Evolutionary conservation across 2,113 vertebrate genomes (phyloP).

Genomic region (Leucoraja erinaceus): DNA sequence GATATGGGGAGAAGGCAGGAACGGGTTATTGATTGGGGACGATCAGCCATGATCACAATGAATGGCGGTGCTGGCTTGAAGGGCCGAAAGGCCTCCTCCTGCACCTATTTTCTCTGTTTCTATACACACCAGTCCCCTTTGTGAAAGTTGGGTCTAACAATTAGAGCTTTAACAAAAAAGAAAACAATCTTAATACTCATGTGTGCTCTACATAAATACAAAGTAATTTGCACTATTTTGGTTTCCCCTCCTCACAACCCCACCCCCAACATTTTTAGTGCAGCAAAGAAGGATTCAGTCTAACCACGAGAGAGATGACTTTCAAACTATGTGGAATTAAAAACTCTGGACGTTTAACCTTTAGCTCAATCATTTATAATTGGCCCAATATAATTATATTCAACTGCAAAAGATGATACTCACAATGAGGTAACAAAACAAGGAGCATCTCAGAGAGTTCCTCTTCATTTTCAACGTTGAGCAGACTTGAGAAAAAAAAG

Average conservation of each 20-base stretch:
- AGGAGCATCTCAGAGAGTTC: slow-evolving; percentile 59
- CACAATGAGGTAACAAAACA: slow-evolving; percentile 59
- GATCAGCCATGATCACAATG: too few relatives aligned
- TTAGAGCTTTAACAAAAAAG: not conserved
- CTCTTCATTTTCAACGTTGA: slow-evolving; percentile 58
- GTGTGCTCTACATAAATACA: not conserved
- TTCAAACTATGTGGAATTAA: not conserved
- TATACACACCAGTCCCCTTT: not conserved
- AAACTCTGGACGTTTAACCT: not conserved
- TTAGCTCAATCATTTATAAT: not conserved
- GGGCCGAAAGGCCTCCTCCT: too few relatives aligned
- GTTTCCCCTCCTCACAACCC: not conserved
- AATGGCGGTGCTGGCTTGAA: too few relatives aligned
- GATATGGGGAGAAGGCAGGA: too few relatives aligned
- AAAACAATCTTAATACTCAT: not conserved
- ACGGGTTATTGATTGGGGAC: too few relatives aligned
- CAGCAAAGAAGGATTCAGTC: not conserved
- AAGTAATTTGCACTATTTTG: not conserved
- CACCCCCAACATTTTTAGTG: too few relatives aligned
- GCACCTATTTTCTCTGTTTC: too few relatives aligned
- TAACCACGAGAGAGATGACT: not conserved
- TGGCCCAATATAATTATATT: too few relatives aligned
- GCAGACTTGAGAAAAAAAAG: not conserved
- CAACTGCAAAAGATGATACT: slow-evolving; percentile 25
- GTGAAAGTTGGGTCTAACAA: not conserved